phyloP scores from a whole-genome alignment of 2,888 invertebrate species.

The Cylloceria caligata region DNA sequence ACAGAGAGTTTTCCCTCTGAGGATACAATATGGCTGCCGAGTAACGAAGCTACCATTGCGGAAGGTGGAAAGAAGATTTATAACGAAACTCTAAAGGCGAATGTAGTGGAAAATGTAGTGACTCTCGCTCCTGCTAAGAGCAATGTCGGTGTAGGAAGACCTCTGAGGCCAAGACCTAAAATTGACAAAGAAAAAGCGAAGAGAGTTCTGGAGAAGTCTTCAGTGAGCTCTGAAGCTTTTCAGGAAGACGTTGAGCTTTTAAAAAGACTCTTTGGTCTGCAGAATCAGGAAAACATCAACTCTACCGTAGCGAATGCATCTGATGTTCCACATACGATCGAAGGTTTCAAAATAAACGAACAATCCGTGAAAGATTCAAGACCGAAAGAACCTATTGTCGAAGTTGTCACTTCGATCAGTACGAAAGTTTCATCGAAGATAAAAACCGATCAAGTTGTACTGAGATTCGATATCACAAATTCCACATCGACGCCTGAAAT shows the following conservation, averaged over 20 bases:
- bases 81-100: constrained; percentile 80
- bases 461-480: constrained; percentile 77
- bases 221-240: constrained; percentile 20
- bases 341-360: constrained; percentile 38
- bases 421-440: constrained; percentile 81
- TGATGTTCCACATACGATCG: constrained; percentile 2
- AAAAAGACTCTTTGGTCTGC: constrained; percentile 76
- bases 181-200: constrained; percentile 79
- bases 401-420: constrained; percentile 84
- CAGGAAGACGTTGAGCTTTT: constrained; percentile 72
- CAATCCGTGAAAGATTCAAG: constrained; percentile 58
- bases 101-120: constrained; percentile 84
- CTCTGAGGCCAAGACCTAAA: constrained; percentile 88
- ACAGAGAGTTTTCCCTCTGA: constrained; percentile 29
- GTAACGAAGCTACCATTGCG: constrained; percentile 35
- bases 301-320: neutral
- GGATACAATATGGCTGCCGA: constrained; percentile 55
- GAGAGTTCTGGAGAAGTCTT: constrained; percentile 57
- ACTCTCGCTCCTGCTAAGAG: constrained; percentile 92
- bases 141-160: constrained; percentile 91
- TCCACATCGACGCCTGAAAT: constrained; percentile 70
- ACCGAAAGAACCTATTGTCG: constrained; percentile 80
- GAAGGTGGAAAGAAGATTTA: constrained; percentile 76
- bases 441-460: constrained; percentile 75
- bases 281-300: constrained; percentile 57